Conservation (phyloP, 2,797 vertebrate species). For the Cynopterus sphinx region DNA sequence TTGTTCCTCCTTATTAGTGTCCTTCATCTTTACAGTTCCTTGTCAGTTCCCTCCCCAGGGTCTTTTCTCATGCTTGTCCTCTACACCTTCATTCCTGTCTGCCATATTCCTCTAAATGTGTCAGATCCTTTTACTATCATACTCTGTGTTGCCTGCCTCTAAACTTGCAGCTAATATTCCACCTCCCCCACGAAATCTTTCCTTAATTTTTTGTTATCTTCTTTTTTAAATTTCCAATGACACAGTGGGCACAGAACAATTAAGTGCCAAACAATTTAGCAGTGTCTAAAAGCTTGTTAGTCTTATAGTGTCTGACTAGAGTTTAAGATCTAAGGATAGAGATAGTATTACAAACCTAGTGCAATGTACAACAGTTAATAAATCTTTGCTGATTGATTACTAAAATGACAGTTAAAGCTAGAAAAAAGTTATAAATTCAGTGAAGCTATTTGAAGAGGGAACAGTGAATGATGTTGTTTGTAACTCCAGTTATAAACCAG, state of each 20-base stretch:
- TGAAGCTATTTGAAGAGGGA: not conserved
- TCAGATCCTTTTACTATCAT: not conserved
- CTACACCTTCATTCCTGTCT: not conserved
- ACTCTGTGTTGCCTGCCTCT: not conserved
- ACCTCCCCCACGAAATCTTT: not conserved
- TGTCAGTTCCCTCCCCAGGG: not conserved
- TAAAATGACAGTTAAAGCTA: not conserved
- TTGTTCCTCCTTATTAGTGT: not conserved
- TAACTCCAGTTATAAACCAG: not conserved
- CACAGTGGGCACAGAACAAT: not conserved
- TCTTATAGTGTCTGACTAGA: not conserved
- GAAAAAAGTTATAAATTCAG: not conserved
- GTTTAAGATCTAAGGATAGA: not conserved
- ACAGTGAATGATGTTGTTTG: not conserved
- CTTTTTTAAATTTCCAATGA: conserved; percentile 6
- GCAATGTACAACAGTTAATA: not conserved
- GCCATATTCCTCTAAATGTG: not conserved
- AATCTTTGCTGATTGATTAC: not conserved
- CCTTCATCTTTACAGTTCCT: not conserved
- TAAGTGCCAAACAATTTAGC: not conserved
- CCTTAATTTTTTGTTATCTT: not conserved
- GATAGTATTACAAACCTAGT: not conserved
- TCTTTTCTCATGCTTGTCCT: not conserved
- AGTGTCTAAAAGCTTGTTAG: not conserved
- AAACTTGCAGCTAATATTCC: not conserved